Percentiles rank a stretch among this genome's conserved stretches.
phyloP scores from a whole-genome alignment of 2,888 invertebrate species.

The Tipula confusa region DNA sequence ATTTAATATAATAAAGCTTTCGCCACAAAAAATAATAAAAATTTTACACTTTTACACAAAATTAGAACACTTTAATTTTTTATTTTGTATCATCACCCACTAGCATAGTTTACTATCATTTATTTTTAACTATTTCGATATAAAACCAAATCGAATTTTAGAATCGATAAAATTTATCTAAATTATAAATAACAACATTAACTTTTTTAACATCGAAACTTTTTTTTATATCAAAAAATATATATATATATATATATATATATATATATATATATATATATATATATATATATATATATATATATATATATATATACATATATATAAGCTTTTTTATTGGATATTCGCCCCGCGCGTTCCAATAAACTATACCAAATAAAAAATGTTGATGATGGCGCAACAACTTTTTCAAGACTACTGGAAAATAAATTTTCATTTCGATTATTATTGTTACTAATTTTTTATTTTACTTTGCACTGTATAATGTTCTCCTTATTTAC shows the following conservation, averaged over 20 bases:
- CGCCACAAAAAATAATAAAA: neutral
- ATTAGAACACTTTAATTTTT: neutral
- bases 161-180: neutral
- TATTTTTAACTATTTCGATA: neutral
- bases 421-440: neutral
- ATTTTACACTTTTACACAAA: neutral
- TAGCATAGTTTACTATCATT: neutral
- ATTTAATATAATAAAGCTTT: neutral
- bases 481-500: neutral
- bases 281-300: neutral
- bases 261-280: neutral
- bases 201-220: neutral
- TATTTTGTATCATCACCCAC: neutral
- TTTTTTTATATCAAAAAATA: neutral
- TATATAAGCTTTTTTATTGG: neutral
- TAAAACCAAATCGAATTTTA: neutral
- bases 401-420: conserved; percentile 14
- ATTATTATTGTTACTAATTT: neutral
- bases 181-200: neutral
- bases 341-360: neutral
- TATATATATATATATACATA: neutral
- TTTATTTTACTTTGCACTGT: no score
- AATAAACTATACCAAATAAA: neutral
- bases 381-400: neutral
- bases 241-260: neutral